Evolutionary conservation across 2,797 vertebrate genomes (phyloP), one percentile per base, ranked within the genome.

Genomic region (Melanogrammus aeglefinus): DNA sequence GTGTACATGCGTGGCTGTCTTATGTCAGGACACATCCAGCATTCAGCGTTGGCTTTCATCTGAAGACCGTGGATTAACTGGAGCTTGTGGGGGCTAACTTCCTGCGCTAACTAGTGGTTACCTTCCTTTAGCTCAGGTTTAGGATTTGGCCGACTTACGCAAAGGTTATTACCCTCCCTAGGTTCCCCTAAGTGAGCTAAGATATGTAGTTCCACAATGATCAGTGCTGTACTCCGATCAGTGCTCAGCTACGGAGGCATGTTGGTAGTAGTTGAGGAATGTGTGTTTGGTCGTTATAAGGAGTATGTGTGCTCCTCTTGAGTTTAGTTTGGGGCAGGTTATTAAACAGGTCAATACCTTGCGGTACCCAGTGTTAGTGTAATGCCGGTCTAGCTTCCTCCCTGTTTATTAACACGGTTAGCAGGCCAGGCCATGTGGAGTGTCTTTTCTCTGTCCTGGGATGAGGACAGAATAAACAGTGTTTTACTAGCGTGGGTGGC

Each of bases 111-210:
- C 82, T 75, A 79, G 77, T 72, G 75, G 82, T 81, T 82, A 78
- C 24, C 76, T 82, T 85, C 79, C 73, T 85, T 84, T 79, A 47
- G 63, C 76, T 5, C 69, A 75, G 77, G 79, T 79, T 84, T 13
- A 75, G 80, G 75, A 76, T 72, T 78, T 75, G 73, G 57, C 13
- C 13, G 78, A 80, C 44, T 87, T 79, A 85, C 82, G 73, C 63
- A 27, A 78, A 82, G 83, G 81, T 87, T 85, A 79, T 91, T 89
- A 90, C 88, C 80, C 1, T 9, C 78, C 80, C 80, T 77, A 75
- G 81, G 83, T n/a, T 72, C 81, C 3, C 2, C 78, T 76, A 36
- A 83, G 14, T 31, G 21, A 83, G 82, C 84, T 81, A 77, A 73
- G 82, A 74, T 77, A 27, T 21, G 27, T 77, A 44, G 77, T 86